phyloP scores from a whole-genome alignment of 2,888 invertebrate genomes.

The Drosophila neonasuta region DNA sequence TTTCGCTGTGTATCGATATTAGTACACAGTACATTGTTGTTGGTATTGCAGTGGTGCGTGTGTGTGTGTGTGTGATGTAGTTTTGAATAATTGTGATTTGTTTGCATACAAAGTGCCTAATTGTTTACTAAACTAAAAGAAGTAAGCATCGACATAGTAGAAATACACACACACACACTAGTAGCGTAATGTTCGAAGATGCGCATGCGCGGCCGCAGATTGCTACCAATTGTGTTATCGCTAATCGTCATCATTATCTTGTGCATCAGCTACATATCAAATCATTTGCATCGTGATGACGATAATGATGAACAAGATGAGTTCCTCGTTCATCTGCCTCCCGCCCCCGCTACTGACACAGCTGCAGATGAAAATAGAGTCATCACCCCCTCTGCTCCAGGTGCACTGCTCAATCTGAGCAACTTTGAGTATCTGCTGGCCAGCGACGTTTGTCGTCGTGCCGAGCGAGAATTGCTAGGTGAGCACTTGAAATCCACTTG shows the following conservation, averaged over 20 bases:
- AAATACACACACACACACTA: conserved; percentile 20
- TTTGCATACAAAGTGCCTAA: conserved; percentile 6
- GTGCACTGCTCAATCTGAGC: conserved; percentile 74
- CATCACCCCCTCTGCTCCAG: background rate
- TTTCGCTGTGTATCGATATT: conserved; percentile 17
- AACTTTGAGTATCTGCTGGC: conserved; percentile 74
- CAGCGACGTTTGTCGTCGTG: conserved; percentile 71
- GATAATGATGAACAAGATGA: conserved; percentile 71
- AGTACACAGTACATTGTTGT: background rate
- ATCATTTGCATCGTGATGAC: conserved; percentile 31
- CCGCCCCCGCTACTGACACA: conserved; percentile 26
- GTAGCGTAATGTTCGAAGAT: conserved; percentile 72
- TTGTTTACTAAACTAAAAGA: background rate
- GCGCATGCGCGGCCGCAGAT: conserved; percentile 79
- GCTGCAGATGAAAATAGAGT: conserved; percentile 5
- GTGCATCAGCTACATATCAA: conserved; percentile 68
- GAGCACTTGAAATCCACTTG: conserved; percentile 10
- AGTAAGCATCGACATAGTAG: background rate
- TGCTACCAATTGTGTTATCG: conserved; percentile 69
- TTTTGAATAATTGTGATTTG: conserved; percentile 20
- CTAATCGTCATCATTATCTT: conserved; percentile 70
- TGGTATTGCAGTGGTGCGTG: conserved; percentile 1
- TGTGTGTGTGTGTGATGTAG: conserved; percentile 16
- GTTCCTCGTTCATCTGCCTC: conserved; percentile 66
- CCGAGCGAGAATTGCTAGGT: conserved; percentile 79